A percentile compares a stretch with the other conserved stretches of the same genome.
phyloP scores from a whole-genome alignment of 2,797 vertebrate species.

The Diplodus sargus region DNA sequence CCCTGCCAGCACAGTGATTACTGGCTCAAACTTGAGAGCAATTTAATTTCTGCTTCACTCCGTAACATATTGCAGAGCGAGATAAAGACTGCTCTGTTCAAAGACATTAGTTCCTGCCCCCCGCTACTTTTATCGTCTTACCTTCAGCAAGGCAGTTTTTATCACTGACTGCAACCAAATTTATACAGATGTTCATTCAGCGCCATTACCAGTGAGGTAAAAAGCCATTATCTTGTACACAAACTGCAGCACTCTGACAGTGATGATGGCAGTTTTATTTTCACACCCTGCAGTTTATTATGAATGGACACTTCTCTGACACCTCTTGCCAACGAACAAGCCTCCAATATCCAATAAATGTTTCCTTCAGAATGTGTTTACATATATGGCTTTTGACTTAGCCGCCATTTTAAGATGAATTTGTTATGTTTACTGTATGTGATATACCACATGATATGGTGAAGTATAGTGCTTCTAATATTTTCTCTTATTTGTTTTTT shows the following conservation, averaged over 20 bases:
- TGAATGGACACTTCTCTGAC: not conserved
- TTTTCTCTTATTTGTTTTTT: not conserved
- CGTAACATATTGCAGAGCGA: not conserved
- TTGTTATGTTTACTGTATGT: not conserved
- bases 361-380: not conserved
- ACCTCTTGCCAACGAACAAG: not conserved
- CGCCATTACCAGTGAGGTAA: constrained; percentile 3
- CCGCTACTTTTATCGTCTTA: constrained; percentile 2
- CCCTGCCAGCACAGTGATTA: constrained; percentile 4
- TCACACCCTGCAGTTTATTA: not conserved
- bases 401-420: not conserved
- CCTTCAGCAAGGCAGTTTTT: not conserved
- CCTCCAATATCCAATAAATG: not conserved
- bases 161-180: constrained; percentile 15
- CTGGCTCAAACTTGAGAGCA: constrained; percentile 9
- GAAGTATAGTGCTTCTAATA: not conserved
- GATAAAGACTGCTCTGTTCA: constrained; percentile 23
- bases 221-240: not conserved
- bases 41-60: constrained; percentile 10
- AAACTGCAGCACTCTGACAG: not conserved
- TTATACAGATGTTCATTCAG: constrained; percentile 11
- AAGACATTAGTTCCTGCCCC: not conserved
- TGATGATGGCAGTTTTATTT: not conserved
- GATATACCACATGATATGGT: too few relatives aligned
- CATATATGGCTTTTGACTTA: not conserved